These are phyloP conservation scores for Himalopsyche anomala DNA, from an alignment of 2,888 invertebrate species.

Conservation along the genomic window DNA sequence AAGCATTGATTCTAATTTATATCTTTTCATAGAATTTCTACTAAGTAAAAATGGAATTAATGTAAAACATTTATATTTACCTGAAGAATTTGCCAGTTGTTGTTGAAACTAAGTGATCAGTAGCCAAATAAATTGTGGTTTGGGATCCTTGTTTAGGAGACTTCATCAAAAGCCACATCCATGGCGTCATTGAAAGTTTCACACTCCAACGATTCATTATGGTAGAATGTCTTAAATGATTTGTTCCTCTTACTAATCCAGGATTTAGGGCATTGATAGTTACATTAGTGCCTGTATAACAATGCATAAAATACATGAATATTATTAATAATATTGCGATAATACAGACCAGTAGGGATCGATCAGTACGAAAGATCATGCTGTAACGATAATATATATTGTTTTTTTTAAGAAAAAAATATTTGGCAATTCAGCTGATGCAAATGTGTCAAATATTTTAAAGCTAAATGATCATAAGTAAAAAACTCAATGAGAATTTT, in stretches of 20 bases:
- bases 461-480: no score
- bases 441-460: no score
- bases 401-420: no score
- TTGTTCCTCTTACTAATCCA: slow-evolving; percentile 81
- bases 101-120: slow-evolving; percentile 79
- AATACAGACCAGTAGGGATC: background rate
- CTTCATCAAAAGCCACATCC: slow-evolving; percentile 83
- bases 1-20: no score
- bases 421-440: no score
- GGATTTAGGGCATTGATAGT: slow-evolving; percentile 84
- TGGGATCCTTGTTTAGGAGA: slow-evolving; percentile 83
- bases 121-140: slow-evolving; percentile 80
- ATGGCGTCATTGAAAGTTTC: slow-evolving; percentile 79
- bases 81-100: slow-evolving; percentile 75
- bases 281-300: slow-evolving; percentile 77
- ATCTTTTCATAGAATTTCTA: no score
- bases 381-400: no score
- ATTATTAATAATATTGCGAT: background rate
- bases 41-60: no score
- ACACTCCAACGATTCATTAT: slow-evolving; percentile 75
- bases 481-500: no score
- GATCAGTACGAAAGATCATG: no score
- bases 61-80: background rate
- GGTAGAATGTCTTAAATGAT: slow-evolving; percentile 78
- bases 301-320: background rate